These are phyloP conservation scores for Carterocephalus palaemon DNA, from an alignment of 2,888 invertebrate genomes.

Conservation along the genomic window DNA sequence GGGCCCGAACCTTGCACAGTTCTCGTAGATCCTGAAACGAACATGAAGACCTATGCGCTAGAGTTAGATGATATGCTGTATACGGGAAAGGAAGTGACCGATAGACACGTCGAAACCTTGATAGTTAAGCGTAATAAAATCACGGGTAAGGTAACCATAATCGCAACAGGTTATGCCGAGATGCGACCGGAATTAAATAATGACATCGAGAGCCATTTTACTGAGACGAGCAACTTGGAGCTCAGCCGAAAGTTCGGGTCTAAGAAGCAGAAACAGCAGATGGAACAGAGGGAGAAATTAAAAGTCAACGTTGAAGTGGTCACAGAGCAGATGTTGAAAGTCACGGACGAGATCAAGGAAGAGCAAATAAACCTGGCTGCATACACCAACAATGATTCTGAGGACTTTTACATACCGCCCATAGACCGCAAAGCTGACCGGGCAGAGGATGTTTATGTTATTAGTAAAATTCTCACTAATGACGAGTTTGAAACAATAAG, in stretches of 20 bases:
- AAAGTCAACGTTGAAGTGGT: constrained; percentile 79
- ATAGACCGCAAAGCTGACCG: constrained; percentile 69
- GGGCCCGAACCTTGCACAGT: background rate
- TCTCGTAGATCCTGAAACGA: background rate
- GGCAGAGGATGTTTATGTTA: constrained; percentile 67
- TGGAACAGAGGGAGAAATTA: constrained; percentile 80
- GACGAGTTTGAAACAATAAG: constrained; percentile 57
- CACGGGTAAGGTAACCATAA: constrained; percentile 59
- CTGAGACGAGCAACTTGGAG: constrained; percentile 54
- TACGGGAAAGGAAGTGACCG: constrained; percentile 50
- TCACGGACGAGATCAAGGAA: constrained; percentile 50
- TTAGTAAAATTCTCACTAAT: constrained; percentile 61
- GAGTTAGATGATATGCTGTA: constrained; percentile 36
- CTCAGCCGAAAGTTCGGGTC: constrained; percentile 83
- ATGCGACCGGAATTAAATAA: constrained; percentile 47
- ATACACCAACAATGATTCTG: constrained; percentile 52
- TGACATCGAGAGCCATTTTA: constrained; percentile 34
- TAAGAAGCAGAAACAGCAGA: constrained; percentile 77
- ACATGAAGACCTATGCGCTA: background rate
- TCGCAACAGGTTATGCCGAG: constrained; percentile 51
- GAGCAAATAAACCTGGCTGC: constrained; percentile 51
- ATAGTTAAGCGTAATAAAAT: constrained; percentile 51
- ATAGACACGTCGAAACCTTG: constrained; percentile 50
- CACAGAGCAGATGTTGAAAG: constrained; percentile 77
- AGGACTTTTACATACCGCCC: constrained; percentile 69